Percentiles rank a stretch among this genome's conserved stretches.
phyloP scores from a whole-genome alignment of 2,113 vertebrate genomes.

The Camelus bactrianus region DNA sequence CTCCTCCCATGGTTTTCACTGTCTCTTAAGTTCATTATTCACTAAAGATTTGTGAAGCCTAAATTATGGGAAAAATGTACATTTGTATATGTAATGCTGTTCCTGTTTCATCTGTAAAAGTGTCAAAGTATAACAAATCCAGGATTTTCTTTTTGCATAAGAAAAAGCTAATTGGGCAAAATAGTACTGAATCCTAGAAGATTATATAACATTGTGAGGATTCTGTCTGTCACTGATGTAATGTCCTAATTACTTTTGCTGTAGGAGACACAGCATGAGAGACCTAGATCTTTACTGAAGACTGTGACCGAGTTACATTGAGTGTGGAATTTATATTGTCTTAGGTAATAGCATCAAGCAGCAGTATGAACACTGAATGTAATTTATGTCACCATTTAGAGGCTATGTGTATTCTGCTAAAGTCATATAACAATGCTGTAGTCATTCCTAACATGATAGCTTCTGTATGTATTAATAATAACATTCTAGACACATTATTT shows the following conservation, averaged over 20 bases:
- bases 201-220: constrained; percentile 24
- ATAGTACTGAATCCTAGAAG: constrained; percentile 30
- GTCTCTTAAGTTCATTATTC: neutral
- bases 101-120: constrained; percentile 41
- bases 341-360: constrained; percentile 79
- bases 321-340: constrained; percentile 78
- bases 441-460: constrained; percentile 66
- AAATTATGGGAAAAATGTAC: neutral
- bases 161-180: constrained; percentile 55
- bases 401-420: constrained; percentile 67
- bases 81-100: neutral
- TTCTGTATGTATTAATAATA: constrained; percentile 69
- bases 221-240: constrained; percentile 36
- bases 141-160: constrained; percentile 41
- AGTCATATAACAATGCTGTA: constrained; percentile 74
- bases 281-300: constrained; percentile 54
- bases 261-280: constrained; percentile 35
- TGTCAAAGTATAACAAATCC: constrained; percentile 53
- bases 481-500: neutral
- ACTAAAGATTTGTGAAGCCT: neutral
- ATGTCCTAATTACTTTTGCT: constrained; percentile 70
- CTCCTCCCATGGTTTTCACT: neutral
- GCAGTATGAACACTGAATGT: constrained; percentile 54
- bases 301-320: constrained; percentile 65
- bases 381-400: constrained; percentile 81